A percentile compares a stretch with the other conserved stretches of the same genome.
phyloP scores from a whole-genome alignment of 1,140 invertebrate genomes.

The Arctopsyche grandis region DNA sequence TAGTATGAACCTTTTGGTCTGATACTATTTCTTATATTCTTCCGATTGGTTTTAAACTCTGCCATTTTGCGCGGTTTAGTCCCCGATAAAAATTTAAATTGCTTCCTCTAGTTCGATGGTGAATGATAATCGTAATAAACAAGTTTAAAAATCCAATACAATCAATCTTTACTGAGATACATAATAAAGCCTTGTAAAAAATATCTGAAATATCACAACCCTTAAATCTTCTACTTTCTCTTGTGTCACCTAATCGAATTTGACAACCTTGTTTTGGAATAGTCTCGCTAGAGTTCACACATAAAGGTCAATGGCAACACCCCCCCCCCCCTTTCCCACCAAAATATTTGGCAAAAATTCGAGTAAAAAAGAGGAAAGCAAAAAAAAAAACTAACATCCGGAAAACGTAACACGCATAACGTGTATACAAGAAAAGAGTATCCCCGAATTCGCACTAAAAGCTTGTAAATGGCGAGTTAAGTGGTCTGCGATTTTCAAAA shows the following conservation, averaged over 20 bases:
- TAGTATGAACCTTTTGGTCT: no score
- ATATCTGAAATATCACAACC: no score
- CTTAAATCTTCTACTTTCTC: no score
- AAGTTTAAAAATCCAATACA: no score
- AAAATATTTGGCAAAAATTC: conserved; percentile 7
- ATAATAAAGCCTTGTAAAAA: no score
- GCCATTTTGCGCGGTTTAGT: no score
- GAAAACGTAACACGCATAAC: neutral
- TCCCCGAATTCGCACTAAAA: neutral
- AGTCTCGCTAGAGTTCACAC: neutral
- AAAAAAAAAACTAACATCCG: neutral
- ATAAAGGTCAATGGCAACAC: conserved; percentile 5
- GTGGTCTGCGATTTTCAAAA: neutral
- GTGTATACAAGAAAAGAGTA: neutral
- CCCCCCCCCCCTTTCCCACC: neutral
- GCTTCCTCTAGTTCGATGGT: no score
- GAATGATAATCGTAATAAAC: no score
- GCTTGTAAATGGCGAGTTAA: neutral
- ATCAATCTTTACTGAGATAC: no score
- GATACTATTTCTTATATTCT: no score
- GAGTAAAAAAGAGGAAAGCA: neutral
- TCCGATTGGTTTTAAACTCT: no score
- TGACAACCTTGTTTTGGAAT: neutral
- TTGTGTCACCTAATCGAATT: neutral
- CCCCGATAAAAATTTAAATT: no score